Evolutionary conservation across 2,888 invertebrate species (phyloP), one percentile per base, ranked within the genome.

Genomic region (Meta bourneti): DNA sequence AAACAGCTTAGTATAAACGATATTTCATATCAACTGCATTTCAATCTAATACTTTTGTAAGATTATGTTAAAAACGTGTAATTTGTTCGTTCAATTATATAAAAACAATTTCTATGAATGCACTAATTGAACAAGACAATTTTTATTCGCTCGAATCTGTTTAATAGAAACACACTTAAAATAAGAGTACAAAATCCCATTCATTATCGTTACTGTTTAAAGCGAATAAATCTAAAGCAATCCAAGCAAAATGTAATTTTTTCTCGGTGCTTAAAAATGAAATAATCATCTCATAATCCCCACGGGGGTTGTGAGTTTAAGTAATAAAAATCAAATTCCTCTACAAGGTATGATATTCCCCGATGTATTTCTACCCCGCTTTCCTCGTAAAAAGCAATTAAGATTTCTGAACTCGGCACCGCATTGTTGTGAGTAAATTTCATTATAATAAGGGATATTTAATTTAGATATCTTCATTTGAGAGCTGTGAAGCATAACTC

Each of bases 381-480:
- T 20, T 74, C 8, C 34, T 6, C 0, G 8, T 20, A 54, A 74
- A 84, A 84, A 74, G 71, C 52, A 83, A 72, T 84, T 75, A 74
- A 19, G n/a, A 8, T 74, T 84, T 84, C 54, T 75, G 13, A 75
- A n/a, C 54, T 61, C 11, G 52, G 51, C 16, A 8, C 7, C 11
- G 72, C 72, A 83, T 72, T 83, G 61, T 75, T 34, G 16, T 52
- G 51, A 52, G 48, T 52, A 8, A 20, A 48, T 52, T 48, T 54
- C 16, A 61, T 84, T 84, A 74, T 54, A 34, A 74, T 61, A 34
- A 75, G 75, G 74, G 54, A 84, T 74, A 84, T 72, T 84, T 84
- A 84, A 84, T 72, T 52, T 52, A 75, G 48, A 84, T 61, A 54
- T 48, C 48, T 52, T 75, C 16, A 54, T 72, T 54, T 6, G 13